Evolutionary conservation across 2,113 vertebrate species (phyloP).

Genomic region (Oreamnos americanus): DNA sequence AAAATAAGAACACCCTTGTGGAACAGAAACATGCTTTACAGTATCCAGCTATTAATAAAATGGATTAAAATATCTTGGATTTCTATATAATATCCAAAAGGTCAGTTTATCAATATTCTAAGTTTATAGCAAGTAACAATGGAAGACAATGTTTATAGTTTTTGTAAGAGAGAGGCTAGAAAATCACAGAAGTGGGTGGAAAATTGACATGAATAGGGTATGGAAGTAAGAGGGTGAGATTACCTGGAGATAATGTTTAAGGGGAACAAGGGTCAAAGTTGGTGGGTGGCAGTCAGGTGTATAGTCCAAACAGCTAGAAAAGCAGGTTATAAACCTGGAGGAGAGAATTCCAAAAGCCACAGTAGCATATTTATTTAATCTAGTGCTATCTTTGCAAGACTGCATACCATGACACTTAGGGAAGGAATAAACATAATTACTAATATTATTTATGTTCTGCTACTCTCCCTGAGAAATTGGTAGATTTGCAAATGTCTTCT

Average conservation of each 20-base stretch:
- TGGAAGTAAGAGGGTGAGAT: not conserved
- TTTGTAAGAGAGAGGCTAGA: not conserved
- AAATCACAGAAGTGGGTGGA: not conserved
- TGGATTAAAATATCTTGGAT: not conserved
- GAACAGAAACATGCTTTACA: not conserved
- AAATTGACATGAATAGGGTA: not conserved
- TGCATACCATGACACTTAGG: not conserved
- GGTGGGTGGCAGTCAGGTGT: not conserved
- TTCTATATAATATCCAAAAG: not conserved
- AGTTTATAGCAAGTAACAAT: not conserved
- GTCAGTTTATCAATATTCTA: conserved; percentile 6
- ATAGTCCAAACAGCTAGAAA: not conserved
- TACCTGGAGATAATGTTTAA: not conserved
- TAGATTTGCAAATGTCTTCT: conserved; percentile 69
- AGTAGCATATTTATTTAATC: conserved; percentile 35
- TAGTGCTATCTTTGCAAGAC: not conserved
- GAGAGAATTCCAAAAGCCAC: not conserved
- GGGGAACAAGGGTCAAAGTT: not conserved
- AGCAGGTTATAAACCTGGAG: conserved; percentile 8
- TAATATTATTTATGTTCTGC: conserved; percentile 65
- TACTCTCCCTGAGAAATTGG: conserved; percentile 48
- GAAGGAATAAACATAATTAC: conserved; percentile 61
- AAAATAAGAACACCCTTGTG: not conserved
- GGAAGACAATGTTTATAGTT: not conserved
- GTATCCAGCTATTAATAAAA: not conserved